Evolutionary conservation across 2,888 invertebrate species (phyloP).

Genomic region (Tetranychus truncatus): DNA sequence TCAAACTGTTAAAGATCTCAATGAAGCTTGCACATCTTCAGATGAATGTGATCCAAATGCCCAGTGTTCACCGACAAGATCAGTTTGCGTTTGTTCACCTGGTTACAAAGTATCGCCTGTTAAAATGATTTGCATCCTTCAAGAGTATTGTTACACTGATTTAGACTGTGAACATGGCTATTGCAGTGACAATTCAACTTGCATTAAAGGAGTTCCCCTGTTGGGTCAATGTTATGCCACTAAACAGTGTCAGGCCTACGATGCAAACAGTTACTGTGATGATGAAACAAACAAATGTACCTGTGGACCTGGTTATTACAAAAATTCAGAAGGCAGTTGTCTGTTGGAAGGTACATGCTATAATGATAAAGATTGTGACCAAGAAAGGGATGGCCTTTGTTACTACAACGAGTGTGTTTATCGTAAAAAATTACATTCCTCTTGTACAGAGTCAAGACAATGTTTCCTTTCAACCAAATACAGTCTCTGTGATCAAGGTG

Average conservation of each 20-base stretch:
- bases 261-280: background rate
- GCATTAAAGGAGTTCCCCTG: background rate
- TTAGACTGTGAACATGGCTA: background rate
- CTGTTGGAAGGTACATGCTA: background rate
- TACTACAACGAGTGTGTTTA: background rate
- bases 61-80: background rate
- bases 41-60: background rate
- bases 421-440: background rate
- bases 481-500: background rate
- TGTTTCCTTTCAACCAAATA: conserved; percentile 1
- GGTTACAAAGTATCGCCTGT: conserved; percentile 7
- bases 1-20: background rate
- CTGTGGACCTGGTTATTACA: background rate
- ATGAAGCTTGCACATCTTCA: background rate
- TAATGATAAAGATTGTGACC: background rate
- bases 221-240: background rate
- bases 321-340: background rate
- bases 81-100: background rate
- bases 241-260: background rate
- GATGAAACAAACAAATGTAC: background rate
- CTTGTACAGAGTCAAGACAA: background rate
- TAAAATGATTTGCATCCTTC: background rate
- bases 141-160: background rate
- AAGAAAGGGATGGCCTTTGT: background rate
- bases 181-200: background rate